Conservation (phyloP, 2,113 vertebrate species). For the Forbesichthys papilliferus region DNA sequence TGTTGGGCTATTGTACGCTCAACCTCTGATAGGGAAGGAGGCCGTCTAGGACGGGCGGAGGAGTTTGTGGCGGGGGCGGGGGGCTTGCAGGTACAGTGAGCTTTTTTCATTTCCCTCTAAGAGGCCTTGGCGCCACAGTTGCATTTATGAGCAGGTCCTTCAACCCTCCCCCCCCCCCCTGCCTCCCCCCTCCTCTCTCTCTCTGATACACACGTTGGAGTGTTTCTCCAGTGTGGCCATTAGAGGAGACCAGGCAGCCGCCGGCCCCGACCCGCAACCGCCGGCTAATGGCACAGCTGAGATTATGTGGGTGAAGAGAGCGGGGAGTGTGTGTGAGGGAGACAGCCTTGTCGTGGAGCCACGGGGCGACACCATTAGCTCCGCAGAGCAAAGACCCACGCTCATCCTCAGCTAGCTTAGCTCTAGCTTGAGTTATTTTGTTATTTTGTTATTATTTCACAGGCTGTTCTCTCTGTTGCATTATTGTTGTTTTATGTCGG, state of each 20-base stretch:
- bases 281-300: constrained; percentile 43
- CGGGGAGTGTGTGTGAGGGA: constrained; percentile 6
- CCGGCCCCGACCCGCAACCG: constrained; percentile 17
- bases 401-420: constrained; percentile 6
- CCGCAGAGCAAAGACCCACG: neutral
- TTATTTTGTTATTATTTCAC: constrained; percentile 39
- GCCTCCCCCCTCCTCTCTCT: neutral
- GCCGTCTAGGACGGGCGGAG: constrained; percentile 23
- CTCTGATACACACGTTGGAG: constrained; percentile 21
- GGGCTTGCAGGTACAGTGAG: neutral
- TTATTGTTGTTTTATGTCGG: constrained; percentile 40
- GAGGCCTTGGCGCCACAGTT: constrained; percentile 1
- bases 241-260: constrained; percentile 38
- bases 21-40: constrained; percentile 16
- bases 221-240: constrained; percentile 44
- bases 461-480: constrained; percentile 48
- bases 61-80: constrained; percentile 7
- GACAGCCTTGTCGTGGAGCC: constrained; percentile 15
- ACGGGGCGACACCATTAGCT: constrained; percentile 10
- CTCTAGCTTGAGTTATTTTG: neutral
- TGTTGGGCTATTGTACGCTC: constrained; percentile 6
- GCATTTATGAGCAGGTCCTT: constrained; percentile 44
- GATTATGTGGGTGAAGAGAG: constrained; percentile 35
- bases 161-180: neutral
- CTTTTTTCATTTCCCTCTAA: constrained; percentile 44